A percentile compares a stretch with the other conserved stretches of the same genome.
Conservation (phyloP, 2,113 vertebrate species). For the Heloderma charlesbogerti region DNA sequence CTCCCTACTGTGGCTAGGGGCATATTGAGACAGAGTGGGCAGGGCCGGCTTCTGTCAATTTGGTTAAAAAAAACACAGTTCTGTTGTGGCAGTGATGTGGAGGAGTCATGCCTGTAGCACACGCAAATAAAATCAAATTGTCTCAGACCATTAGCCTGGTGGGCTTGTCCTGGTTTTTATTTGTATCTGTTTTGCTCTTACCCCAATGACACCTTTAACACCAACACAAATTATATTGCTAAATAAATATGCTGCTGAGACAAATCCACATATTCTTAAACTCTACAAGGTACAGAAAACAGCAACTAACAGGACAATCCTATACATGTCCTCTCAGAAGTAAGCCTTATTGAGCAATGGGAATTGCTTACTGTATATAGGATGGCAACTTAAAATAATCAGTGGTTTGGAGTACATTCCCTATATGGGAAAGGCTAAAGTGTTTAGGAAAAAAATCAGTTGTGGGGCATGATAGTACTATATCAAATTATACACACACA, state of each 20-base stretch:
- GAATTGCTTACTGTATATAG: not conserved
- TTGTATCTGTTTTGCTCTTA: not conserved
- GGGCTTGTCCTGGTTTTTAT: not conserved
- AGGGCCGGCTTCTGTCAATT: not conserved
- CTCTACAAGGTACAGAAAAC: not conserved
- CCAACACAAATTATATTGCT: not conserved
- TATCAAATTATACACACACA: not conserved
- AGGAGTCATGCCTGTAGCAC: not conserved
- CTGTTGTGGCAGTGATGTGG: not conserved
- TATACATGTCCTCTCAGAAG: not conserved
- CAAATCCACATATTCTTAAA: not conserved
- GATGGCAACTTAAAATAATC: not conserved
- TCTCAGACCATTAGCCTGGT: not conserved
- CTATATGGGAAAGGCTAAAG: not conserved
- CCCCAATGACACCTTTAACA: not conserved
- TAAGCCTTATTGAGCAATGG: not conserved
- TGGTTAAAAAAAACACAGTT: not conserved
- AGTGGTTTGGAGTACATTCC: not conserved
- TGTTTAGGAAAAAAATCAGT: not conserved
- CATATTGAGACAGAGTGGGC: not conserved
- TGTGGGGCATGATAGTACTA: not conserved
- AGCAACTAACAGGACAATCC: not conserved
- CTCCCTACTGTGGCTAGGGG: not conserved
- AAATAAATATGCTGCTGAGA: not conserved
- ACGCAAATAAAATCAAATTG: constrained; percentile 3